Conservation (phyloP, 2,113 vertebrate species). For the Uropsilus gracilis region DNA sequence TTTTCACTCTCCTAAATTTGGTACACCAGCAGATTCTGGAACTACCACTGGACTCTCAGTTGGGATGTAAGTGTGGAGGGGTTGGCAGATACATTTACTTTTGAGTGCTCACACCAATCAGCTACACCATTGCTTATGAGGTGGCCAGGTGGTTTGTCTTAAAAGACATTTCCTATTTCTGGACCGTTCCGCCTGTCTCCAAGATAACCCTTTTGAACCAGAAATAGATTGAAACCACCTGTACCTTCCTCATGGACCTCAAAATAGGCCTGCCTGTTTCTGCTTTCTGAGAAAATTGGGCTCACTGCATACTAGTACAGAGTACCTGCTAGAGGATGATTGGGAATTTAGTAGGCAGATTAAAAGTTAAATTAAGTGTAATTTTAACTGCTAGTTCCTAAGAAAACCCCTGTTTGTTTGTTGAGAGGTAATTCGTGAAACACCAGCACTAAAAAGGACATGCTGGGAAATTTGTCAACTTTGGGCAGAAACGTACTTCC, state of each 20-base stretch:
- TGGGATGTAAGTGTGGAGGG: background rate
- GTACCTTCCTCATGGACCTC: background rate
- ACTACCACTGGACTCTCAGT: background rate
- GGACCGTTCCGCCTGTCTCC: background rate
- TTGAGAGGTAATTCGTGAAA: slow-evolving; percentile 26
- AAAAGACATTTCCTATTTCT: background rate
- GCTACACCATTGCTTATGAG: background rate
- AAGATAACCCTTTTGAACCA: background rate
- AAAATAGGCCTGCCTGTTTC: slow-evolving; percentile 2
- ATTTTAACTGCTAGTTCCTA: slow-evolving; percentile 9
- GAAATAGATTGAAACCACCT: background rate
- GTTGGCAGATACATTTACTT: background rate
- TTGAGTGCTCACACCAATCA: background rate
- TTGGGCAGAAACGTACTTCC: slow-evolving; percentile 18
- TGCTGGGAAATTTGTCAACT: background rate
- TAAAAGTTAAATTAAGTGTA: slow-evolving; percentile 36
- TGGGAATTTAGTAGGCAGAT: slow-evolving; percentile 13
- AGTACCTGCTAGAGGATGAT: background rate
- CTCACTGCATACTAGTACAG: background rate
- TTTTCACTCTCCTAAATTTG: background rate
- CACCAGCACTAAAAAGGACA: background rate
- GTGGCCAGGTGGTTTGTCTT: background rate
- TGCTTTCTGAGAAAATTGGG: slow-evolving; percentile 29
- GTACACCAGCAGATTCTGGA: background rate
- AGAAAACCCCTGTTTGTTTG: background rate